Base-by-base conservation (phyloP, 64 coral and sea anemone species). In the Montipora sp. region DNA sequence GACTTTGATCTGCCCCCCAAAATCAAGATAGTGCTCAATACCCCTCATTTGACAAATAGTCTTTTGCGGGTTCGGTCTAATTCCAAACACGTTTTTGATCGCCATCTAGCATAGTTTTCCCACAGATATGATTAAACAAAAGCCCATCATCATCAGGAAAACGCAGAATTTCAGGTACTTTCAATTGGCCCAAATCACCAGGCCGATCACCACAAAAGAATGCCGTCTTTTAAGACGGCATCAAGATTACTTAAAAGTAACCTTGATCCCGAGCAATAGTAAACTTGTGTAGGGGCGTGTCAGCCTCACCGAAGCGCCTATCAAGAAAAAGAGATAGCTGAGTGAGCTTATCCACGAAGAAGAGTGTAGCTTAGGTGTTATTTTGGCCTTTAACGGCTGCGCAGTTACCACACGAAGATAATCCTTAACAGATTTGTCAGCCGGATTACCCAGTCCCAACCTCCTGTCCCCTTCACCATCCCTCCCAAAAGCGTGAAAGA, bases 111-210 rank as follows among this genome's bases (percentile, higher is more conserved):
- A 76, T 46, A 12, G 87, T 89, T 27, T 89, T 89, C 10, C 72
- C 85, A 11, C 85, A 88, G 6, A 87, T 44, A 48, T 87, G 83
- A 20, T 87, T 87, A 27, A 68, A 87, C 24, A 87, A 63, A 59
- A 83, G 70, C 22, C 83, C 60, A 73, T 87, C 83, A 69, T 87
- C 79, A 57, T 87, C 73, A 23, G 89, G 89, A 44, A 90, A 90
- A 8, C 53, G 55, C 55, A 90, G 48, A 65, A 90, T 90, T 21
- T 81, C 89, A 0, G 77, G 9, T 8, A 90, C 77, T 68, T 90
- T 79, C 22, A 90, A 0, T 12, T 90, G 60, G 4, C 75, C 75
- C 13, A 90, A 57, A 71, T 89, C 75, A 36, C 87, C 73, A 4
- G 16, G 71, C 2, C 87, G 48, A 63, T 89, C 87, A 12, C 87